Base-by-base conservation (phyloP, 1,140 invertebrate species). In the Drosophila busckii region DNA sequence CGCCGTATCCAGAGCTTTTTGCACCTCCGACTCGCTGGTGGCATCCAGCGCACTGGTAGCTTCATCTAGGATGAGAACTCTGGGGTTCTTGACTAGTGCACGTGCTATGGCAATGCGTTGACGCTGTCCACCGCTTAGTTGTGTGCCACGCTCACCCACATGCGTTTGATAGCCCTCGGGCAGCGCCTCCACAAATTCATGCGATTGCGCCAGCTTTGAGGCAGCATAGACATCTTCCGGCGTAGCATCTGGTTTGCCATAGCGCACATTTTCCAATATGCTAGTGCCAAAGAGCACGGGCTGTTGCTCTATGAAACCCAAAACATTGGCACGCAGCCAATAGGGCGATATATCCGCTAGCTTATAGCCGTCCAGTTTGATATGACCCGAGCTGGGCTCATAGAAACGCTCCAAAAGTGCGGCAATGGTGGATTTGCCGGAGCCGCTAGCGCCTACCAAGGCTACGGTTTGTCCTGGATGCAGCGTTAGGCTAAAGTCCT, bases 221-320 rank as follows among this genome's bases (percentile, higher is more conserved):
- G 95, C 97, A 88, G 93, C 90, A 13, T 54, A 66, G 4, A 87
- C 67, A 26, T 94, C 92, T 17, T 89, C 89, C 85, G 93, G 91
- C 6, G 88, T 90, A 5, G 93, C 92, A 45, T 90, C 89, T 2
- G 91, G 94, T 87, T 91, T 94, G 0, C 96, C 96, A 85, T 97
- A 98, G 46, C 95, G 90, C 49, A 98, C 98, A 88, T 98, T 98
- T 89, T 98, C 97, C 87, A 92, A 90, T 5, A 98, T 93, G n/a
- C 92, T 92, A 4, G 95, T 96, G 10, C 94, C 95, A 89, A 98
- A 99, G 28, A 98, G 85, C 42, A 97, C 91, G 1, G 97, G 97
- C 86, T 98, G 96, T 88, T 98, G 97, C 86, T 95, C 95, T 42
- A 98, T 98, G 48, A 95, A 93, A 2, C 96, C 97, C 32, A 98